A percentile compares a stretch with the other conserved stretches of the same genome.
These are phyloP conservation scores for Acinonyx jubatus DNA, from an alignment of 2,113 vertebrate species.

Conservation along the genomic window DNA sequence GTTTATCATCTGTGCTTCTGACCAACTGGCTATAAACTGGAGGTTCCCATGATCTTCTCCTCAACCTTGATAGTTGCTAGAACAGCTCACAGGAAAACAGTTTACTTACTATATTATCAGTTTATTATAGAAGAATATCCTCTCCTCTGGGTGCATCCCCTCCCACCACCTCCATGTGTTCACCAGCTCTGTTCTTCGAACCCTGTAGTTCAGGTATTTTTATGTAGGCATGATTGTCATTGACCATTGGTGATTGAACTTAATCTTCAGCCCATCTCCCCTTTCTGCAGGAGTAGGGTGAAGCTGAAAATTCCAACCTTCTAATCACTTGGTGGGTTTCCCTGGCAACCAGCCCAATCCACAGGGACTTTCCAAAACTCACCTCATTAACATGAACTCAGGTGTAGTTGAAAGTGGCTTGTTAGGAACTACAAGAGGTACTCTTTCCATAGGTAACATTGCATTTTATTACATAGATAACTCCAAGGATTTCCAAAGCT, in stretches of 20 bases:
- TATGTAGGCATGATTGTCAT: not conserved
- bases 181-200: not conserved
- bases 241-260: not conserved
- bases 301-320: not conserved
- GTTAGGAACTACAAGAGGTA: not conserved
- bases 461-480: not conserved
- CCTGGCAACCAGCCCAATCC: not conserved
- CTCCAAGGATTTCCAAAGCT: not conserved
- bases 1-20: not conserved
- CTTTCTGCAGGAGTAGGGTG: not conserved
- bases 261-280: not conserved
- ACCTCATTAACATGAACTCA: not conserved
- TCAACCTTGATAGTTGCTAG: not conserved
- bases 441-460: not conserved
- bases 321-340: not conserved
- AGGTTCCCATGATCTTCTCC: not conserved
- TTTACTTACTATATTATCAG: not conserved
- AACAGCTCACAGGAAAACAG: not conserved
- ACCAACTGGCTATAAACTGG: not conserved
- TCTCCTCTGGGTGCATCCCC: not conserved
- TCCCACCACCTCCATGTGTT: not conserved
- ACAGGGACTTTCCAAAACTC: not conserved
- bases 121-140: not conserved
- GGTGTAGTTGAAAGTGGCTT: not conserved
- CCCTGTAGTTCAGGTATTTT: not conserved